phyloP scores from a whole-genome alignment of 2,113 vertebrate genomes.

The Clarias batrachus region DNA sequence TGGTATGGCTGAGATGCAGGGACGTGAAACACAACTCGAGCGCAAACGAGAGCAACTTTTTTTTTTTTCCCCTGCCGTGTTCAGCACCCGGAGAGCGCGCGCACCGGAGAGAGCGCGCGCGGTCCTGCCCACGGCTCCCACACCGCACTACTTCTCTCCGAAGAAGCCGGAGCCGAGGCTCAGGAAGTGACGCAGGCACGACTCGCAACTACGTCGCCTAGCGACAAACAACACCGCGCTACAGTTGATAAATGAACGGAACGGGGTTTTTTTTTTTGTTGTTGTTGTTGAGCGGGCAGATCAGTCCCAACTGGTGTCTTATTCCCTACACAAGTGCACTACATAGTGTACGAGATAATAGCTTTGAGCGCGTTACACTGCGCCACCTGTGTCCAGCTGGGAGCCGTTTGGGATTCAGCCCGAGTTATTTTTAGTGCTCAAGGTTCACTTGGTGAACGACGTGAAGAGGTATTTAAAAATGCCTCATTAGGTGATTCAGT shows the following conservation, averaged over 20 bases:
- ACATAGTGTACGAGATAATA: not conserved
- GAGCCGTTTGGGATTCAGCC: not conserved
- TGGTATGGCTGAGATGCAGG: not conserved
- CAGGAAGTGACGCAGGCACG: conserved; percentile 72
- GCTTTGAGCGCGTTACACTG: not conserved
- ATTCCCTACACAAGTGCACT: conserved; percentile 15
- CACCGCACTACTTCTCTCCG: conserved; percentile 11
- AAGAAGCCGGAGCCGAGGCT: not conserved
- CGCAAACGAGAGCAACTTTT: not conserved
- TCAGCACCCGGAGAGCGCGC: not conserved
- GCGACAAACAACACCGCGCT: conserved; percentile 64
- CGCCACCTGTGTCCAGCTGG: not conserved
- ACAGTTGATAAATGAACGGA: not conserved
- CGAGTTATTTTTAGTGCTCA: conserved; percentile 48
- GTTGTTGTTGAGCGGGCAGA: not conserved
- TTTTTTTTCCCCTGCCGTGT: not conserved
- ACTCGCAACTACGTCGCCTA: conserved; percentile 62
- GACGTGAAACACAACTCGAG: not conserved
- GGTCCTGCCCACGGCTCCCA: not conserved
- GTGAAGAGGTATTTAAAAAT: conserved; percentile 21
- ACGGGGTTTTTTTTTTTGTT: not conserved
- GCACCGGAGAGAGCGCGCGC: not conserved
- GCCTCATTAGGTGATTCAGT: not conserved
- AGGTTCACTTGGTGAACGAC: conserved; percentile 35
- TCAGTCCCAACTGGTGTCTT: not conserved